phyloP scores from a whole-genome alignment of 2,888 invertebrate genomes.

The Sceliomorpha sp. region DNA sequence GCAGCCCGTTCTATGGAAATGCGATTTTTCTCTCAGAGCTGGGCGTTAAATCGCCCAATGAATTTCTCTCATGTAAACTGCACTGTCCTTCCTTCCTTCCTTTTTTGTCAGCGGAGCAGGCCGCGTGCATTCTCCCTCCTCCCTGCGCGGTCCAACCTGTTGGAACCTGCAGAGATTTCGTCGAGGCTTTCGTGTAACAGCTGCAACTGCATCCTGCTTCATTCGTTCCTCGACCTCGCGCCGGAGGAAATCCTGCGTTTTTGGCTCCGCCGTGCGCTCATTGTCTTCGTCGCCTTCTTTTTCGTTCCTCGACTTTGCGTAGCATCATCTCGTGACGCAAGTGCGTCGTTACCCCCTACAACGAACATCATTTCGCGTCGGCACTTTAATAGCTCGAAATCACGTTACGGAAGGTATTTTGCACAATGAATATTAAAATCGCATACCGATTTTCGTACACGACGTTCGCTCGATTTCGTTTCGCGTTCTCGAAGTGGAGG shows the following conservation, averaged over 20 bases:
- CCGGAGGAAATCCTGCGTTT: conserved; percentile 55
- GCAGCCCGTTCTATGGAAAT: no score
- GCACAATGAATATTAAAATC: no score
- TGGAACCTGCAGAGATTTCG: conserved; percentile 66
- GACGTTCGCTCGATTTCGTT: no score
- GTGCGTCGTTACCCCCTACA: conserved; percentile 46
- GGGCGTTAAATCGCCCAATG: conserved; percentile 20
- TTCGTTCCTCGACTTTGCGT: conserved; percentile 27
- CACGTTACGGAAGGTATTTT: no score
- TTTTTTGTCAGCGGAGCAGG: conserved; percentile 1
- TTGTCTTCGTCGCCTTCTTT: conserved; percentile 29
- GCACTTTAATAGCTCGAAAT: conserved; percentile 24
- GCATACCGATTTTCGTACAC: no score
- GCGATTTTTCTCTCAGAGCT: conserved; percentile 23
- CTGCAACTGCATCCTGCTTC: conserved; percentile 55
- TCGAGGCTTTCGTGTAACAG: conserved; percentile 44
- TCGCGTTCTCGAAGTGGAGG: no score
- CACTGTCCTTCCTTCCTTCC: background rate
- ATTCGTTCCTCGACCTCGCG: conserved; percentile 46
- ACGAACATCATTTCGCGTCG: conserved; percentile 36
- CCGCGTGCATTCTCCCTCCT: conserved; percentile 57
- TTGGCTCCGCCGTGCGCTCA: conserved; percentile 40
- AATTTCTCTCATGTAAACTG: background rate
- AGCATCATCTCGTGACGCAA: conserved; percentile 42
- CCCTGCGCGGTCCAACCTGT: conserved; percentile 68